phyloP scores from a whole-genome alignment of 2,113 vertebrate genomes.

The Mus pahari region DNA sequence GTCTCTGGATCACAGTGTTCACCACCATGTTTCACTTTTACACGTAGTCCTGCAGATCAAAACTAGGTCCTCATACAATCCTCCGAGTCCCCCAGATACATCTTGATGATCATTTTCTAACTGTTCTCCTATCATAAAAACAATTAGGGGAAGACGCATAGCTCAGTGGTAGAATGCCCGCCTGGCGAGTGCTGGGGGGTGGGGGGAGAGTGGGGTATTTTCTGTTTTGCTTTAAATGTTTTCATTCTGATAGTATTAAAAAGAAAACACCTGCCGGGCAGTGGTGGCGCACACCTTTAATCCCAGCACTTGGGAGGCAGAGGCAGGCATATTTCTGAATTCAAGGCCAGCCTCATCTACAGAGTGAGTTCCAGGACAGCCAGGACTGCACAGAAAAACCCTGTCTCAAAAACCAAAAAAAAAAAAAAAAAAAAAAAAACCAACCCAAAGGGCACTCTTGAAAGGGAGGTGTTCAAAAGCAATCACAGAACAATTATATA shows the following conservation, averaged over 20 bases:
- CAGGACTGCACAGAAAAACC: too few species aligned
- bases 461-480: background rate
- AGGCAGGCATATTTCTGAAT: too few species aligned
- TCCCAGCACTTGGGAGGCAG: too few species aligned
- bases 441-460: background rate
- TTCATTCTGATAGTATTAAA: constrained; percentile 52
- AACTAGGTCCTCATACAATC: background rate
- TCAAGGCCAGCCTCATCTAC: too few species aligned
- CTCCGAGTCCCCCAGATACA: background rate
- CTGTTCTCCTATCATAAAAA: background rate
- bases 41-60: background rate
- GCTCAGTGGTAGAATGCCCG: background rate
- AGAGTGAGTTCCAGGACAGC: too few species aligned
- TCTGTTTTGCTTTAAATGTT: constrained; percentile 46
- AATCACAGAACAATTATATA: background rate
- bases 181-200: background rate
- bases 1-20: background rate
- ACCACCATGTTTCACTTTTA: too few species aligned
- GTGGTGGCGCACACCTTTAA: too few species aligned
- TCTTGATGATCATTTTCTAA: constrained; percentile 53
- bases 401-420: too few species aligned
- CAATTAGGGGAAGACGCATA: background rate
- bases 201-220: background rate
- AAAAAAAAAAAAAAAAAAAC: too few species aligned
- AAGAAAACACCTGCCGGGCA: background rate